A percentile compares a stretch with the other conserved stretches of the same genome.
phyloP scores from a whole-genome alignment of 2,888 invertebrate species.

The Trissoscelio sp. region DNA sequence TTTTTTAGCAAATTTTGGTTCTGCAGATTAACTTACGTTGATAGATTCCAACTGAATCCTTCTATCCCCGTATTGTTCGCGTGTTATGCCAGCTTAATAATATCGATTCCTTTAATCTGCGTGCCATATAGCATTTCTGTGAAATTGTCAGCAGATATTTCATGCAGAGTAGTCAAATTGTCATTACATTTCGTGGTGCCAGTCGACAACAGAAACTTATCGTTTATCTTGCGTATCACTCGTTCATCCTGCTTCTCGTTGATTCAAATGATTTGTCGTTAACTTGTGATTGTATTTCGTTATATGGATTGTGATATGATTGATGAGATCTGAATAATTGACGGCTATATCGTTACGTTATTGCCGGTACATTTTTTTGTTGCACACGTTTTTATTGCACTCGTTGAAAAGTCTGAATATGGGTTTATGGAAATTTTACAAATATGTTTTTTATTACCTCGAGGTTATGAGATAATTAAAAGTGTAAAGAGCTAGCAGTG shows the following conservation, averaged over 20 bases:
- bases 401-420: not conserved
- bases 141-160: conserved; percentile 74
- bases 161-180: conserved; percentile 67
- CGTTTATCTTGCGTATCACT: conserved; percentile 56
- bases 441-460: no score
- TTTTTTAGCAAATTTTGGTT: conserved; percentile 28
- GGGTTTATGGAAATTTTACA: not conserved
- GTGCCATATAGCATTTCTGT: conserved; percentile 75
- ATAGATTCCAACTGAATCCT: conserved; percentile 58
- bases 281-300: conserved; percentile 15
- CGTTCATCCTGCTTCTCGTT: conserved; percentile 46
- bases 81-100: conserved; percentile 76
- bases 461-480: no score
- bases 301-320: conserved; percentile 16
- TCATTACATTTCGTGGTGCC: conserved; percentile 50
- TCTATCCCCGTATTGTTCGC: conserved; percentile 76
- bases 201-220: conserved; percentile 48
- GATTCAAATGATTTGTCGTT: conserved; percentile 25
- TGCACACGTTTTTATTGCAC: not conserved
- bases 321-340: conserved; percentile 26
- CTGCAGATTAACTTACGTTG: conserved; percentile 11
- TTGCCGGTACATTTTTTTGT: not conserved
- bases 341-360: conserved; percentile 6
- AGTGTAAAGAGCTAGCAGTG: no score
- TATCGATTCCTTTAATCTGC: conserved; percentile 74